Conservation (phyloP, 2,797 vertebrate species). For the Menidia menidia region DNA sequence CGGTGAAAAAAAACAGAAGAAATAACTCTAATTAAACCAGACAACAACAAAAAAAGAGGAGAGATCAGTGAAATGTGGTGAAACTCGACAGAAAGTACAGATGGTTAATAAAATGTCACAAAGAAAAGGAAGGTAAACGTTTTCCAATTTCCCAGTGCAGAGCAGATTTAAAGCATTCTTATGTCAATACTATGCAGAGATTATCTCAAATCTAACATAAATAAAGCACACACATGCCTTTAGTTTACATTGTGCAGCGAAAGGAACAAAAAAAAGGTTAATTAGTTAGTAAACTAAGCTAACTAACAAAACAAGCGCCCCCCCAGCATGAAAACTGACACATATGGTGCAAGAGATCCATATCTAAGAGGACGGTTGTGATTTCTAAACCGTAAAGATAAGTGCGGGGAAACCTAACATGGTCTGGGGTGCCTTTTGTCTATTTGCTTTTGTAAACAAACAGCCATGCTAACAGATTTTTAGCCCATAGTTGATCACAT, state of each 20-base stretch:
- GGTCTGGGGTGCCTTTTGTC: no score
- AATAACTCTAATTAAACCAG: conserved; percentile 5
- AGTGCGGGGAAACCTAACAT: not conserved
- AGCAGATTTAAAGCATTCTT: no score
- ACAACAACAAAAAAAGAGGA: not conserved
- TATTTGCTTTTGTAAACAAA: conserved; percentile 41
- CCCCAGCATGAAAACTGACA: not conserved
- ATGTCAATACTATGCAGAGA: not conserved
- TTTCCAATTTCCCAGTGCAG: no score
- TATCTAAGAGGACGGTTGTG: not conserved
- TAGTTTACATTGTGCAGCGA: not conserved
- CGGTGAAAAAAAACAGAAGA: conserved; percentile 23
- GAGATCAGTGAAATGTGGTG: not conserved
- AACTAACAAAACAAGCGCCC: not conserved
- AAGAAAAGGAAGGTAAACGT: not conserved
- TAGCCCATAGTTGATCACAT: conserved; percentile 55
- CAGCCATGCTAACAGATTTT: conserved; percentile 19
- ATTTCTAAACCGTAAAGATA: not conserved
- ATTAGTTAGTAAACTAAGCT: not conserved
- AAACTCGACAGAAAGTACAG: no score
- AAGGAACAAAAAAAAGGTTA: not conserved
- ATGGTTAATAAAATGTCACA: not conserved
- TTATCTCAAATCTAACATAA: not conserved
- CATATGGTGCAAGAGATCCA: conserved; percentile 5
- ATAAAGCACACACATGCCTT: not conserved